These are phyloP conservation scores for Gorsachius magnificus DNA, from an alignment of 2,797 vertebrate genomes.

Conservation along the genomic window DNA sequence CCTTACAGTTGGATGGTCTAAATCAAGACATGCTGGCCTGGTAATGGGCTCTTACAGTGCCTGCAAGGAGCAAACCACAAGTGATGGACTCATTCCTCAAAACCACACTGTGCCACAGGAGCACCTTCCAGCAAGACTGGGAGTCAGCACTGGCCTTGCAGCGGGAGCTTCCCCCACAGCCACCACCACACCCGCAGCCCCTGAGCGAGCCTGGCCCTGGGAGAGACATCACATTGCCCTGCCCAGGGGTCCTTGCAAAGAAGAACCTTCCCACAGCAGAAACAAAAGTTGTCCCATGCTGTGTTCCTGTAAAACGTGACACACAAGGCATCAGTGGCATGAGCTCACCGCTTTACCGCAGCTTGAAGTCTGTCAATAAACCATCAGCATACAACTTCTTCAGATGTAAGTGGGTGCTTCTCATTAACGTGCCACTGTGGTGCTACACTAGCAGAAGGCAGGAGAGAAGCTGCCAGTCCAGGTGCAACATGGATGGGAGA, in stretches of 20 bases:
- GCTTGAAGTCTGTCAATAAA: not conserved
- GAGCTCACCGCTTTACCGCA: not conserved
- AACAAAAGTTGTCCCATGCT: not conserved
- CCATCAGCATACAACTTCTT: not conserved
- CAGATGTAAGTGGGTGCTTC: not conserved
- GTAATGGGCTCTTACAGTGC: not conserved
- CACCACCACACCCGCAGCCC: not conserved
- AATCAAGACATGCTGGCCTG: not conserved
- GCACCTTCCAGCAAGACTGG: not conserved
- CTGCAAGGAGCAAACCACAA: not conserved
- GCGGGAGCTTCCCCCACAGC: rapidly evolving
- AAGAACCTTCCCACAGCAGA: not conserved
- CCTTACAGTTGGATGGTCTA: not conserved
- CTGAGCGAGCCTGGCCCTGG: not conserved
- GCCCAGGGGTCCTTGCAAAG: not conserved
- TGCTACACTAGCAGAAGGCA: not conserved
- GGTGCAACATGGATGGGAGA: not conserved
- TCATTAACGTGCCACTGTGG: not conserved
- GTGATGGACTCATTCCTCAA: not conserved
- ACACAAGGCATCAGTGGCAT: rapidly evolving
- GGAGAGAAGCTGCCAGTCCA: not conserved
- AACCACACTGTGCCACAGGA: not conserved
- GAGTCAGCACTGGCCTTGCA: rapidly evolving
- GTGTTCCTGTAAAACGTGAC: rapidly evolving
- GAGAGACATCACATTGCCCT: not conserved